Evolutionary conservation across 64 coral and sea anemone species (phyloP), one percentile per base, ranked within the genome.

Genomic region (Actinia tenebrosa): DNA sequence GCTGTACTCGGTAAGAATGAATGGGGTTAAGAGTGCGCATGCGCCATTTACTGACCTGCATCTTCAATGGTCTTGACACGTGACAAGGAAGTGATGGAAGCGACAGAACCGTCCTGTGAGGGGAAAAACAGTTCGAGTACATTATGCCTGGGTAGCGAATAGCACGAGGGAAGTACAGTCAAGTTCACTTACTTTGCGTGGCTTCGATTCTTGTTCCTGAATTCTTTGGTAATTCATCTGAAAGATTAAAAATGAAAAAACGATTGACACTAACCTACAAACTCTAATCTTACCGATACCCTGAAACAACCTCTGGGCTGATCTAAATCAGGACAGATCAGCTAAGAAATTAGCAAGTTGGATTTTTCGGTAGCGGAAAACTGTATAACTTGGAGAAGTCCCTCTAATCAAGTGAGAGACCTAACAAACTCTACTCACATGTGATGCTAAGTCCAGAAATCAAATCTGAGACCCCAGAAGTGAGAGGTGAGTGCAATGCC

Each of bases 61-160:
- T 94, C 93, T 47, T 94, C 93, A 23, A 94, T 82, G 26, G 93
- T 94, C 44, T 86, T 85, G 71, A 94, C 86, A 62, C 87, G 82
- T 53, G 45, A 64, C 26, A 91, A 22, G 53, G 80, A 62, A 20
- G 56, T 80, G 1, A 75, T 26, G 11, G 27, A 43, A 37, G 69
- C n/a, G 13, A 42, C 26, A 16, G 69, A 37, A 30, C 42, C 25
- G 0, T 75, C 69, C 69, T 75, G 4, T 3, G 63, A 23, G 20
- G 9, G 15, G 42, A 75, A 75, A 30, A 11, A 26, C 69, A 42
- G 27, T 42, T 0, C 47, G 7, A 50, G 47, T 50, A 66, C 63
- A 72, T 30, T 26, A 71, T 10, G 66, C 66, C 22, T 25, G 0
- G 10, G 23, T 42, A 42, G 22, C 5, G 3, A 23, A 8, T 69